These are phyloP conservation scores for Luidia sarsii DNA, from an alignment of 53 echinoderm and acorn worm genomes.

Conservation along the genomic window DNA sequence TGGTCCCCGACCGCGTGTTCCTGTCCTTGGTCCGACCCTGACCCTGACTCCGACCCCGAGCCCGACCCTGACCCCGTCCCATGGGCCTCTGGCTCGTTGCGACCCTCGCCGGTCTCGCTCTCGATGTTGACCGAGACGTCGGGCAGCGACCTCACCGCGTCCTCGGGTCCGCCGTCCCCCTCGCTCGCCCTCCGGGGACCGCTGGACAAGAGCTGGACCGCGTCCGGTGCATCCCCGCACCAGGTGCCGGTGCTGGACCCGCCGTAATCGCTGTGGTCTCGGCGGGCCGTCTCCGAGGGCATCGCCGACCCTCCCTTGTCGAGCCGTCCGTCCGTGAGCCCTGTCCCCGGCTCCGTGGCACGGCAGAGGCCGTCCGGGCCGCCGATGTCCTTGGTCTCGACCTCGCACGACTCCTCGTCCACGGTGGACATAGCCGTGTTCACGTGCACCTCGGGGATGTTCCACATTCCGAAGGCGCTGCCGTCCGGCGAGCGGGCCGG, in stretches of 20 bases:
- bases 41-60: too few species aligned
- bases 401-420: slow-evolving; percentile 15
- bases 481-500: not conserved
- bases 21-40: too few species aligned
- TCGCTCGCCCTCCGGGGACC: too few species aligned
- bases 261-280: slow-evolving; percentile 42
- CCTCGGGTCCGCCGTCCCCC: too few species aligned
- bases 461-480: not conserved
- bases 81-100: too few species aligned
- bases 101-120: too few species aligned
- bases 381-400: slow-evolving; percentile 6
- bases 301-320: not conserved
- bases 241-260: slow-evolving; percentile 36
- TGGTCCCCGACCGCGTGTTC: too few species aligned
- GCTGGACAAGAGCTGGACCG: too few species aligned
- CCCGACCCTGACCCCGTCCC: too few species aligned
- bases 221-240: not conserved
- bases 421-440: slow-evolving; percentile 45
- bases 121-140: not conserved
- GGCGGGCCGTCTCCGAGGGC: too few species aligned
- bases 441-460: slow-evolving; percentile 35
- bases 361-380: not conserved
- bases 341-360: too few species aligned
- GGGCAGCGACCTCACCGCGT: not conserved
- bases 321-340: not conserved